Evolutionary conservation across 2,888 invertebrate species (phyloP).

Genomic region (Entomobrya proxima): DNA sequence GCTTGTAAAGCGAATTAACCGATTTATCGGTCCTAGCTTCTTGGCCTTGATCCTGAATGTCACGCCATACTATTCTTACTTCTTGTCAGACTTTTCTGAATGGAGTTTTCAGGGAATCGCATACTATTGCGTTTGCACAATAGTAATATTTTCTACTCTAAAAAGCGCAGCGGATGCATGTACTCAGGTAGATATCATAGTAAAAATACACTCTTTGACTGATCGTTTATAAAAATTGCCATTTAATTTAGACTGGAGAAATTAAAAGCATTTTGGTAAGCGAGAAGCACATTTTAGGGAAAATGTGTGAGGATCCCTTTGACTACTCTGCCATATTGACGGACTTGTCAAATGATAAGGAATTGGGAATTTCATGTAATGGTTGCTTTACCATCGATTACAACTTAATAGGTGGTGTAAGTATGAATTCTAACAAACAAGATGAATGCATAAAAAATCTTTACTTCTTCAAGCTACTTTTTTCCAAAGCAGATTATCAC

Average conservation of each 20-base stretch:
- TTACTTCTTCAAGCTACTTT: no score
- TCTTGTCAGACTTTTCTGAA: not conserved
- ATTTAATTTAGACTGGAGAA: not conserved
- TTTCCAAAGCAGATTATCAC: no score
- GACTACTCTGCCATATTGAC: slow-evolving; percentile 1
- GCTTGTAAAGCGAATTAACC: not conserved
- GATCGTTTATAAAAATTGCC: not conserved
- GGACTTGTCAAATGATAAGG: not conserved
- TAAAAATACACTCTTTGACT: no score
- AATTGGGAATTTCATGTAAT: slow-evolving; percentile 23
- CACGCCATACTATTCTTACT: slow-evolving; percentile 6
- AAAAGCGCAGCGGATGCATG: slow-evolving; percentile 2
- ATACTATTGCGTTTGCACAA: not conserved
- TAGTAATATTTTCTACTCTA: not conserved
- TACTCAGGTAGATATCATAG: slow-evolving; percentile 10
- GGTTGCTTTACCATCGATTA: slow-evolving; percentile 45
- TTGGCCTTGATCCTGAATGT: not conserved
- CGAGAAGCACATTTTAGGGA: not conserved
- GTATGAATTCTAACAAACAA: not conserved
- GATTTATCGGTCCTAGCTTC: not conserved
- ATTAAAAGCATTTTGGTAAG: not conserved
- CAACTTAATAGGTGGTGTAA: slow-evolving; percentile 23
- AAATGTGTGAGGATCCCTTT: not conserved
- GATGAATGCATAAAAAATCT: no score
- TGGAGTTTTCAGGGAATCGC: not conserved